Evolutionary conservation across 2,888 invertebrate species (phyloP).

Genomic region (Acronicta alni): DNA sequence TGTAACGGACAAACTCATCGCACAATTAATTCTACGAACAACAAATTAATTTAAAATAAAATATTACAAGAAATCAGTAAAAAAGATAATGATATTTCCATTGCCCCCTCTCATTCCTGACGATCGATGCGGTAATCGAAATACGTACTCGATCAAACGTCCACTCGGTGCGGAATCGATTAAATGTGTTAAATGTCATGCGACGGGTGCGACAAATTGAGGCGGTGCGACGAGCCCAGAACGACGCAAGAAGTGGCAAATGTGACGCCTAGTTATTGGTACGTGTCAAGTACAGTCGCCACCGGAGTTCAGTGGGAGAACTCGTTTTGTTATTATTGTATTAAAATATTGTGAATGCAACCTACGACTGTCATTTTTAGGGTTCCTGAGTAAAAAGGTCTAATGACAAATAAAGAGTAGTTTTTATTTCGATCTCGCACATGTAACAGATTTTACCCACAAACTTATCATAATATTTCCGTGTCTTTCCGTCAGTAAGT

Average conservation of each 20-base stretch:
- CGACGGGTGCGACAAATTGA: conserved; percentile 48
- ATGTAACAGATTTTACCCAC: too few relatives aligned
- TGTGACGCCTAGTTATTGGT: conserved; percentile 43
- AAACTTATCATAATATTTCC: too few relatives aligned
- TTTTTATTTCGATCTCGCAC: too few relatives aligned
- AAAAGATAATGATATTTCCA: conserved; percentile 28
- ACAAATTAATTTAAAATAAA: conserved; percentile 13
- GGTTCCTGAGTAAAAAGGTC: too few relatives aligned
- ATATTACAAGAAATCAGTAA: conserved; percentile 23
- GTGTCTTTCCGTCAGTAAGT: too few relatives aligned
- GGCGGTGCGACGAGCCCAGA: conserved; percentile 19
- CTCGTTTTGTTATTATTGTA: background rate
- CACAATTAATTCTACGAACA: conserved; percentile 6
- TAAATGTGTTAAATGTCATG: conserved; percentile 55
- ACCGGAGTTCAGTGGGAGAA: conserved; percentile 3
- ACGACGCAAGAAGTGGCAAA: conserved; percentile 37
- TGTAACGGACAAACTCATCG: conserved; percentile 31
- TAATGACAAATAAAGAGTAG: too few relatives aligned
- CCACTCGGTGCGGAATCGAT: conserved; percentile 37
- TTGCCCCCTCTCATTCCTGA: conserved; percentile 26
- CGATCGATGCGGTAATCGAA: conserved; percentile 41
- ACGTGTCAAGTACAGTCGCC: conserved; percentile 50
- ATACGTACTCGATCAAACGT: conserved; percentile 38
- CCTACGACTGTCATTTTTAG: too few relatives aligned
- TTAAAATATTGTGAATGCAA: too few relatives aligned